A percentile compares a stretch with the other conserved stretches of the same genome.
These are phyloP conservation scores for Agapetus fuscipes DNA, from an alignment of 2,888 invertebrate genomes.

Conservation along the genomic window DNA sequence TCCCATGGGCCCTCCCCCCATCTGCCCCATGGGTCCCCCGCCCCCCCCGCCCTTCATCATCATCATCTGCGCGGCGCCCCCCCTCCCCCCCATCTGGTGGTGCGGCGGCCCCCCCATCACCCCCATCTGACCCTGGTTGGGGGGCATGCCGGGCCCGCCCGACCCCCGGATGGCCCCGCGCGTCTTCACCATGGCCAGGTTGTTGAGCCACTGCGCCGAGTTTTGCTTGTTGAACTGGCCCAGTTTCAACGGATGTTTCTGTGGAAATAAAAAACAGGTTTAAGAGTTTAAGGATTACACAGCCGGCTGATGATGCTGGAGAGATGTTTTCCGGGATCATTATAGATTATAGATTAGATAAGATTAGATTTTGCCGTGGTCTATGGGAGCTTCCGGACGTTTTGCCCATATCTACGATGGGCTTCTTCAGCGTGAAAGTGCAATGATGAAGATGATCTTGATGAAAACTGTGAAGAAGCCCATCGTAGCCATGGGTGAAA, in stretches of 20 bases:
- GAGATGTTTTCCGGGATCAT: too few species aligned
- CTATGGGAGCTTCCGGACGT: too few species aligned
- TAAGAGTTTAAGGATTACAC: too few species aligned
- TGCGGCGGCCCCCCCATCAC: conserved; percentile 22
- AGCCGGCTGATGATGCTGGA: too few species aligned
- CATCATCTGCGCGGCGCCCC: conserved; percentile 43
- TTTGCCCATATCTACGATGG: too few species aligned
- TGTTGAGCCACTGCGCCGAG: conserved; percentile 71
- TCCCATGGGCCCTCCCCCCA: conserved; percentile 35
- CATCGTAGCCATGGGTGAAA: too few species aligned
- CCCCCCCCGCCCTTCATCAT: conserved; percentile 41
- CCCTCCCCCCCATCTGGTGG: conserved; percentile 29
- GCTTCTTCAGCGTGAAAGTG: too few species aligned
- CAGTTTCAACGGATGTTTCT: conserved; percentile 86
- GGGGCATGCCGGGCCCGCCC: conserved; percentile 28
- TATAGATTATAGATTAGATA: too few species aligned
- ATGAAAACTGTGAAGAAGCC: too few species aligned
- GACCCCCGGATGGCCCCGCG: conserved; percentile 51
- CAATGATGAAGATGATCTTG: too few species aligned
- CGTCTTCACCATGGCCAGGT: conserved; percentile 65
- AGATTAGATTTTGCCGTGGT: too few species aligned
- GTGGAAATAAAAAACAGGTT: conserved; percentile 37
- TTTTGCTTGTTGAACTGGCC: conserved; percentile 79
- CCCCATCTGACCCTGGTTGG: not conserved
- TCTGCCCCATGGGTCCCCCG: conserved; percentile 36